Evolutionary conservation across 1,140 invertebrate genomes (phyloP).

Genomic region (Eumaeus atala): DNA sequence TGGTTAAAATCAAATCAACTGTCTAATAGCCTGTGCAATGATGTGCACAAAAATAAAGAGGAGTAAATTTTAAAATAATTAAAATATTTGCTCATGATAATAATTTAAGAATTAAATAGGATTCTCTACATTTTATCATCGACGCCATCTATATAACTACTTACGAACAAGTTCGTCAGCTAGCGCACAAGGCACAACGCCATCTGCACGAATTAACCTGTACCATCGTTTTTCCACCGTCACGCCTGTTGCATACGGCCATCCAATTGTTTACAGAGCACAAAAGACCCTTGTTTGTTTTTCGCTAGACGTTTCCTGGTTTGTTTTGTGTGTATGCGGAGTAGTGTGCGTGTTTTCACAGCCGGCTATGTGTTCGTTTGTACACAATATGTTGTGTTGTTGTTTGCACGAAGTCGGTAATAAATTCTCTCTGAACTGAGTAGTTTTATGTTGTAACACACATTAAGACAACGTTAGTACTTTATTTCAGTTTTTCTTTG

Average conservation of each 20-base stretch:
- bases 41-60: too few species aligned
- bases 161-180: background rate
- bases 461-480: background rate
- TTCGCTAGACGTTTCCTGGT: constrained; percentile 73
- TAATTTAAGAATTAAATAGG: too few species aligned
- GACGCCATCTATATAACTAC: constrained; percentile 39
- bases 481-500: too few species aligned
- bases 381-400: constrained; percentile 60
- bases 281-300: constrained; percentile 73
- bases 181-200: constrained; percentile 21
- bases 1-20: too few species aligned
- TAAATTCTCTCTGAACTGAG: constrained; percentile 52
- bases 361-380: constrained; percentile 51
- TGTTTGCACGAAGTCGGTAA: constrained; percentile 55
- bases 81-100: too few species aligned
- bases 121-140: too few species aligned
- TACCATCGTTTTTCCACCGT: constrained; percentile 48
- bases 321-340: constrained; percentile 63
- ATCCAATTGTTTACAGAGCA: constrained; percentile 71
- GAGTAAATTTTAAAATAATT: too few species aligned
- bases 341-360: constrained; percentile 57
- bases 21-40: too few species aligned
- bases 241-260: constrained; percentile 69
- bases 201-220: constrained; percentile 51
- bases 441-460: constrained; percentile 22